Evolutionary conservation across 1,140 invertebrate genomes (phyloP), one percentile per base, ranked within the genome.

Genomic region (Micrasema longulum): DNA sequence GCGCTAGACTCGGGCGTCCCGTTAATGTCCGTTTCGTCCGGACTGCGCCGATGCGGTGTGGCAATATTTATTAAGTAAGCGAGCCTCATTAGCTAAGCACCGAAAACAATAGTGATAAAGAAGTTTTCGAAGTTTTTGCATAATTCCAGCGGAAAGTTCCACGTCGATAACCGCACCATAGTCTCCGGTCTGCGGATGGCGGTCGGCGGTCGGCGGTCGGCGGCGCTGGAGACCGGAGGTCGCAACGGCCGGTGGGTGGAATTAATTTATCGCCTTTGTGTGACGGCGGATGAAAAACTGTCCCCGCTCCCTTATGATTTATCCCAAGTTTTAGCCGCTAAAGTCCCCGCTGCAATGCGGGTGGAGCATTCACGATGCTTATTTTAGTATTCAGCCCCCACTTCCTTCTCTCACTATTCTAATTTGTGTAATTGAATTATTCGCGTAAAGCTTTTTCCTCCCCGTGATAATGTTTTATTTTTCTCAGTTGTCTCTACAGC

Each of bases 221-320:
- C 16, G 53, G 48, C 50, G 50, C 62, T 20, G n/a, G 57, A 62
- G 26, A 52, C 35, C 38, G 50, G 50, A 14, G 43, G 20, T 10
- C 26, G 60, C n/a, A n/a, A n/a, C n/a, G n/a, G n/a, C n/a, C n/a
- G 11, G 69, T 31, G 45, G 69, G 52, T 31, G 47, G 71, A 73
- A 70, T 74, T 74, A 74, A 74, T 74, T 74, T 74, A 74, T 74
- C 60, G 66, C 72, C 60, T 38, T 23, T 45, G 66, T 72, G 50
- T 65, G 71, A 66, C 65, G 72, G 31, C 60, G 72, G 66, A 74
- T 74, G 69, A 74, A 63, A 74, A 66, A 63, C 52, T 57, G 41
- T 62, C 45, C 18, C 67, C 52, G 43, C 53, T 73, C 62, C 63
- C 43, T n/a, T 48, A 50, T 74, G 72, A 74, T 74, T 74, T 74